Evolutionary conservation across 2,888 invertebrate species (phyloP), one percentile per base, ranked within the genome.

Genomic region (Watsonalla cultraria): DNA sequence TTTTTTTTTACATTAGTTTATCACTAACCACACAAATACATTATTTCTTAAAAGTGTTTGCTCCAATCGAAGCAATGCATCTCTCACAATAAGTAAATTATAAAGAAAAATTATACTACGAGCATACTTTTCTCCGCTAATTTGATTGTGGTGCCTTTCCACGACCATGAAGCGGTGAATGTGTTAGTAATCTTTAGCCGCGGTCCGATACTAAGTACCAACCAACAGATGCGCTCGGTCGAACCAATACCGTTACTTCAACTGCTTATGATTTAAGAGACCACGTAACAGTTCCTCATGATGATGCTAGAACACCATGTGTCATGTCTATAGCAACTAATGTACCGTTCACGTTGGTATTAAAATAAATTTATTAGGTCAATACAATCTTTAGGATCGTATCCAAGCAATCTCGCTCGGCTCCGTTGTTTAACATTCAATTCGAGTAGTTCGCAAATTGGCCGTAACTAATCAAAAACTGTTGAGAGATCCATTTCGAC

Each of bases 211-310:
- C 8, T 24, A 6, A 13, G 33, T 35, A 48, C n/a, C 14, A 35
- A n/a, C 35, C 13, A 35, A 48, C 49, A 15, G 13, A 15, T 37
- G 49, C 49, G 15, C 37, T 15, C 14, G 49, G 37, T 37, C 37
- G 37, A 49, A 37, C 33, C 46, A 51, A 37, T 59, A 53, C 53
- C 56, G 52, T 55, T 50, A 51, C 39, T 51, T n/a, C 13, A 45
- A 46, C 45, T 51, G 46, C 46, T 34, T 33, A 45, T 35, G 45
- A 46, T 46, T 46, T 51, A 63, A 65, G 72, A 68, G 76, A 72
- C 60, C 72, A 56, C 55, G 57, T 77, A 78, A 76, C 76, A 68
- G 74, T 68, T 57, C 58, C 52, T 52, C 54, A 56, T 54, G 50
- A 50, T 55, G 51, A 57, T 59, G 57, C 56, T 52, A 14, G 47